A percentile compares a stretch with the other conserved stretches of the same genome.
Conservation (phyloP, 1,140 invertebrate species). For the Heliconius hermathena region DNA sequence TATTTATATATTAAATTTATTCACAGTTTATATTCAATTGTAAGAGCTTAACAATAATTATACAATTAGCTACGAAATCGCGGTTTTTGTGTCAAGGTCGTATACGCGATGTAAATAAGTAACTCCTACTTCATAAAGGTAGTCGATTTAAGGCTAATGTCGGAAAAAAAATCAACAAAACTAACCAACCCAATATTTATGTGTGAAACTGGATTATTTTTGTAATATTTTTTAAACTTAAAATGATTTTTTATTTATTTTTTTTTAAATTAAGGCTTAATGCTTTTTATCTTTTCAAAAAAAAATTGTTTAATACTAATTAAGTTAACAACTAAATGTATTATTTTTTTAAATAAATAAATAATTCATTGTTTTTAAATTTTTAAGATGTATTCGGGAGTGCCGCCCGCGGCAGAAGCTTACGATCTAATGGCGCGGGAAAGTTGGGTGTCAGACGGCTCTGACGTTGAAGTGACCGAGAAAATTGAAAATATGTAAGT, state of each 20-base stretch:
- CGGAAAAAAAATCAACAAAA: slow-evolving; percentile 17
- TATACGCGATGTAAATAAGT: slow-evolving; percentile 34
- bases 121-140: slow-evolving; percentile 33
- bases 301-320: no score
- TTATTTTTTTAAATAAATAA: background rate
- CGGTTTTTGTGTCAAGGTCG: slow-evolving; percentile 41
- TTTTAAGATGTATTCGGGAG: slow-evolving; percentile 83
- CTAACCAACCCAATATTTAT: slow-evolving; percentile 1
- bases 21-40: slow-evolving; percentile 26
- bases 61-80: slow-evolving; percentile 41
- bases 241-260: no score
- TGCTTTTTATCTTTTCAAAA: no score
- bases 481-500: slow-evolving; percentile 72
- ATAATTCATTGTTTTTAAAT: no score
- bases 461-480: slow-evolving; percentile 77
- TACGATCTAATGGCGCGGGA: slow-evolving; percentile 86
- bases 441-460: slow-evolving; percentile 86
- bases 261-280: background rate
- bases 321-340: background rate
- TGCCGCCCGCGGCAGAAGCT: slow-evolving; percentile 82
- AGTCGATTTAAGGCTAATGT: slow-evolving; percentile 21
- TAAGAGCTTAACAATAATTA: slow-evolving; percentile 37
- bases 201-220: background rate
- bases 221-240: no score
- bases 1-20: slow-evolving; percentile 28